phyloP scores from a whole-genome alignment of 2,113 vertebrate genomes.

The Erythrocebus patas region DNA sequence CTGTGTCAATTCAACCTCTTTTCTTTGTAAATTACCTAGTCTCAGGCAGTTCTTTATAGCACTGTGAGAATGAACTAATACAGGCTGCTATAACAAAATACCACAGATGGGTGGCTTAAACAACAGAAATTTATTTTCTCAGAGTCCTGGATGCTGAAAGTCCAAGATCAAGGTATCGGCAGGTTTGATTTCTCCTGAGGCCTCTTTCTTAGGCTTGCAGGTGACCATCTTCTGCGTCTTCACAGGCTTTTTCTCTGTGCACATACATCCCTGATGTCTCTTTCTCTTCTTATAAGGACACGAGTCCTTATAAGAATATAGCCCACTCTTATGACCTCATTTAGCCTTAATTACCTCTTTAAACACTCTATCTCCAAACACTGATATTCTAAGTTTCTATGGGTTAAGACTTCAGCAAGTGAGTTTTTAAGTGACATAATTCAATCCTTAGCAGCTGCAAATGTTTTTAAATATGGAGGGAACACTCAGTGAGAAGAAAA shows the following conservation, averaged over 20 bases:
- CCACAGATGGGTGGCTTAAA: background rate
- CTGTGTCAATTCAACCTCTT: too few relatives aligned
- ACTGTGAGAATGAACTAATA: too few relatives aligned
- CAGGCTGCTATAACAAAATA: background rate
- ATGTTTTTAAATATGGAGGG: background rate
- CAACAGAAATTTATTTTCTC: background rate
- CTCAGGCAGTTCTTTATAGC: too few relatives aligned
- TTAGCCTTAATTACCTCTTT: background rate
- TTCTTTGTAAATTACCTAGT: too few relatives aligned
- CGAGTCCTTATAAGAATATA: background rate
- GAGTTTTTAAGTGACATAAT: background rate
- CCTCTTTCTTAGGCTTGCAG: background rate
- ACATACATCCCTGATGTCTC: background rate
- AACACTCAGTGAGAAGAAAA: background rate
- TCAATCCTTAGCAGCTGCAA: slow-evolving; percentile 4
- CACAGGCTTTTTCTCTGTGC: background rate
- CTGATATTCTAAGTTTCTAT: background rate
- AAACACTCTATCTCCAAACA: background rate
- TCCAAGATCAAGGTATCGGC: background rate
- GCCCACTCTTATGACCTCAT: background rate
- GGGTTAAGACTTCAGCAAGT: background rate
- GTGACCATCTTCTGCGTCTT: background rate
- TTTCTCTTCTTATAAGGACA: background rate
- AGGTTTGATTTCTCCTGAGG: background rate
- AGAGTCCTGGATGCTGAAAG: background rate